phyloP scores from a whole-genome alignment of 2,888 invertebrate species.

The Chrysolina haemoptera region DNA sequence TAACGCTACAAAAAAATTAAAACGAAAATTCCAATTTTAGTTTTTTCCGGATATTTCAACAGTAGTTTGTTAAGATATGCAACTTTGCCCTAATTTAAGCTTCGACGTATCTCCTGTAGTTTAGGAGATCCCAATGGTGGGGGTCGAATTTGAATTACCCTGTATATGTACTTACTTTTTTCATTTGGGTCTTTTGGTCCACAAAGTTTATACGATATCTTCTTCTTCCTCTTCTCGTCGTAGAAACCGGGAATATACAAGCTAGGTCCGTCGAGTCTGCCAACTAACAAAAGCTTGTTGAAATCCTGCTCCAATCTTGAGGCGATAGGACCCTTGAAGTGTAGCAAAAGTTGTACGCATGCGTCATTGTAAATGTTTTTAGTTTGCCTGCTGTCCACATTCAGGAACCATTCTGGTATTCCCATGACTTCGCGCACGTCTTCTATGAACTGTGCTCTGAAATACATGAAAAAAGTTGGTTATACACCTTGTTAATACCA shows the following conservation, averaged over 20 bases:
- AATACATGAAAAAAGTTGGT: conserved; percentile 52
- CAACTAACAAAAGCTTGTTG: conserved; percentile 80
- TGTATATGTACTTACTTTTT: conserved; percentile 73
- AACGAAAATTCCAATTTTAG: too few relatives aligned
- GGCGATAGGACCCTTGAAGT: conserved; percentile 89
- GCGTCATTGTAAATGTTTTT: conserved; percentile 82
- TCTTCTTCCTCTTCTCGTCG: conserved; percentile 79
- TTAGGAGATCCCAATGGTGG: too few relatives aligned
- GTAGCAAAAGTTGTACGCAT: conserved; percentile 88
- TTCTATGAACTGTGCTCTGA: conserved; percentile 86
- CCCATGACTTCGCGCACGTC: conserved; percentile 87
- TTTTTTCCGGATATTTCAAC: too few relatives aligned
- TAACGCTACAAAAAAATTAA: too few relatives aligned
- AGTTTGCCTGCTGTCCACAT: conserved; percentile 86
- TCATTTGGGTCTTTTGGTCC: conserved; percentile 84
- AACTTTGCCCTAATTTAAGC: too few relatives aligned
- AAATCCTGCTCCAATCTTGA: conserved; percentile 86
- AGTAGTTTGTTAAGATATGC: too few relatives aligned
- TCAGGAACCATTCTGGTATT: conserved; percentile 91
- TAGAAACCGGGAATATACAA: conserved; percentile 85
- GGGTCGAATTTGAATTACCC: too few relatives aligned
- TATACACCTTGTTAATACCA: too few relatives aligned
- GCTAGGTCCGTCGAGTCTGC: conserved; percentile 82
- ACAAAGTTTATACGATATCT: conserved; percentile 83
- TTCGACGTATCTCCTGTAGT: too few relatives aligned